Evolutionary conservation across 2,888 invertebrate genomes (phyloP), one percentile per base, ranked within the genome.

Genomic region (Eristalis pertinax): DNA sequence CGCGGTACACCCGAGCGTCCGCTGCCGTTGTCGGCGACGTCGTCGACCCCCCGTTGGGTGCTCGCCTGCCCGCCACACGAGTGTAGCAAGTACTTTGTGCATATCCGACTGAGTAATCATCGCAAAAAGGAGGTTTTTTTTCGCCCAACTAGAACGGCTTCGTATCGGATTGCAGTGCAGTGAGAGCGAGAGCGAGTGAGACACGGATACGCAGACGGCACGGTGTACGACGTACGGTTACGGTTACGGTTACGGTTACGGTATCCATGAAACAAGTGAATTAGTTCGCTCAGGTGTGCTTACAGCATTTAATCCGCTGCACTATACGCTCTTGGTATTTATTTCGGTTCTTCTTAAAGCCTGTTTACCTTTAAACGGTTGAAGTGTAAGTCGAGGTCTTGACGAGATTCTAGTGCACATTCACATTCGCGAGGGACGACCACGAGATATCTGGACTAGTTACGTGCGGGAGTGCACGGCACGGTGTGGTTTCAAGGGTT

Each of bases 241-340:
- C 29, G 29, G 29, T 29, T 32, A 32, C 32, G 32, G 32, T 32
- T 32, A 32, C 32, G 10, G 32, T 32, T 32, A 8, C 60, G 38
- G 38, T 38, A 22, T 82, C 67, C 75, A 84, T 68, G 76, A 29
- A 87, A 80, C 87, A 84, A 87, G 87, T 87, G 87, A 87, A 84
- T 87, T 84, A 87, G 87, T 87, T 83, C 87, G 76, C 73, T 87
- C 87, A 87, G 87, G 87, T 87, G 87, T 87, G 87, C 79, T 80
- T 75, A 87, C 84, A 73, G 84, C 72, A 83, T 87, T 83, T 84
- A 87, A 76, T 80, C 83, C 75, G 75, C 26, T 76, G 79, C 72
- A 72, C 64, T 65, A 15, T 32, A 56, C 32, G 41, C 50, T 56
- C 70, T 70, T 41, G 79, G 79, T 87, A n/a, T 87, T 79, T 75